Conservation (phyloP, 2,797 vertebrate genomes). For the Heliangelus exortis region DNA sequence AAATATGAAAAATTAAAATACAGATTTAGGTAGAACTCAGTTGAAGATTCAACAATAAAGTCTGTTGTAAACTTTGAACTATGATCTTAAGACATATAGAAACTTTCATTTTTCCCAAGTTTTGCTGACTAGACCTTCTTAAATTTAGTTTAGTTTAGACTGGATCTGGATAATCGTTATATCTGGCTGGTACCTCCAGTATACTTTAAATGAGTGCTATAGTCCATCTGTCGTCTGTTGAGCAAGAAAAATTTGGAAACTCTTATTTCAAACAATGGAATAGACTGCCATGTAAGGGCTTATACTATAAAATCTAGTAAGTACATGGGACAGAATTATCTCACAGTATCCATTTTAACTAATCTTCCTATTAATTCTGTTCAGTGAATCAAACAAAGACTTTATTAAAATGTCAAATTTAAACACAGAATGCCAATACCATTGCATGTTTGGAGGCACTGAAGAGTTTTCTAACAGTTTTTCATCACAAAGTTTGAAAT, state of each 20-base stretch:
- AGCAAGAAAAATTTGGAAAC: not conserved
- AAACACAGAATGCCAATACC: not conserved
- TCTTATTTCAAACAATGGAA: not conserved
- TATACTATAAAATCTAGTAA: not conserved
- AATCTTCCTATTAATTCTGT: not conserved
- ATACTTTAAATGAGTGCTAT: not conserved
- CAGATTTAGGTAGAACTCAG: not conserved
- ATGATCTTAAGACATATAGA: not conserved
- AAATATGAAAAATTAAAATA: not conserved
- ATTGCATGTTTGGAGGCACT: constrained; percentile 30
- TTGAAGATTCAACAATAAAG: not conserved
- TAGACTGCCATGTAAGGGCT: not conserved
- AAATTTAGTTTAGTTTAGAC: not conserved
- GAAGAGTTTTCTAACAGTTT: constrained; percentile 36
- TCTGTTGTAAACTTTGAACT: not conserved
- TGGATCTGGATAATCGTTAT: not conserved
- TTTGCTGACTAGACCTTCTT: not conserved
- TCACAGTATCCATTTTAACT: not conserved
- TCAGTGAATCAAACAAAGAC: not conserved
- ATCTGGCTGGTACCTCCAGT: not conserved
- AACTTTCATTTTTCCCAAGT: not conserved
- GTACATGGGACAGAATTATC: not conserved
- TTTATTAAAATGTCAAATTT: not conserved
- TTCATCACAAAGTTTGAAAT: constrained; percentile 47
- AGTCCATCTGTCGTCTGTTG: not conserved